Evolutionary conservation across 92 coral and sea anemone species (phyloP), one percentile per base, ranked within the genome.

Genomic region (Nematostella vectensis): DNA sequence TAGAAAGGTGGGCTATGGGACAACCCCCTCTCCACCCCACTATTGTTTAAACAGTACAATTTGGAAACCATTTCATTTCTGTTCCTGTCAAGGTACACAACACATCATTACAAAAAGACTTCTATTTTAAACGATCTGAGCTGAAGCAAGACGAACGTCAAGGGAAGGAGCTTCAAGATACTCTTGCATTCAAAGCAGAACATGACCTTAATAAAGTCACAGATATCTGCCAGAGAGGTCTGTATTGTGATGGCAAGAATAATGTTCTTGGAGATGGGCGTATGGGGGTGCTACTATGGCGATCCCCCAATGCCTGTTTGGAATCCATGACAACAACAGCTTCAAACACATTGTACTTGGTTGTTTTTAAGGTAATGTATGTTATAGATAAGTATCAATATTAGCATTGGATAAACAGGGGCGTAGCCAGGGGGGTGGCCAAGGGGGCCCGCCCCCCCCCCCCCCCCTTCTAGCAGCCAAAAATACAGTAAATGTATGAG

Each of bases 271-370:
- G 93, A 3, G 82, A 83, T 65, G 81, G 82, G 17, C 29, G 29
- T 11, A 78, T 83, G 93, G 93, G 93, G 23, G 85, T 83, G 48
- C 39, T 75, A 25, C 51, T 83, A 15, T 83, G 93, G 93, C 68
- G 61, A 39, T 72, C 68, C 36, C 93, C 93, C 0, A 86, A 83
- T 30, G 31, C 78, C 63, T 75, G 85, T 53, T 55, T 83, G 31
- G 64, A 62, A 50, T 67, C 54, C 25, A 16, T 79, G 11, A 48
- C 11, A 10, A 72, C 74, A 66, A 71, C 78, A 18, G 57, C 59
- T 1, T 63, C 78, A 1, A 71, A 71, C 30, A 19, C 62, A n/a
- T 70, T 72, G 2, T 83, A 48, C 50, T 68, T 83, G 13, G 24
- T 83, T 22, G 76, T 83, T 13, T 83, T 73, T 55, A 78, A 72